Evolutionary conservation across 2,888 invertebrate species (phyloP).

Genomic region (Cryptocheilus praepositus): DNA sequence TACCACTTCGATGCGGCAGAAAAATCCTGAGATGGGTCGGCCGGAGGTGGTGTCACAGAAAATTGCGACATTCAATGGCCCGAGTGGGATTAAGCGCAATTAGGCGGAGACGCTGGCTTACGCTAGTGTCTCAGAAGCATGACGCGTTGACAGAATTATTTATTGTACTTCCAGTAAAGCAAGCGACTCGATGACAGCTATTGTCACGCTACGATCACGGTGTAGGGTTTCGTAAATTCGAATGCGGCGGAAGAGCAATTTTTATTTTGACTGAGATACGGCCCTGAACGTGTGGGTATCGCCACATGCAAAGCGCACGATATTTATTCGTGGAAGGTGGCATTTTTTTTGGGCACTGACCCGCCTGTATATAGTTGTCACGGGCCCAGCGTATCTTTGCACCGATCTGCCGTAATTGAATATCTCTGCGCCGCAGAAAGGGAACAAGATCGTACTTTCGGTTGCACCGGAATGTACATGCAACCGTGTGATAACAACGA

Average conservation of each 20-base stretch:
- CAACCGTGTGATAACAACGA: background rate
- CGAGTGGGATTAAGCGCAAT: too few relatives aligned
- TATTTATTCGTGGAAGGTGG: conserved; percentile 64
- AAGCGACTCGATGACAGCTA: too few relatives aligned
- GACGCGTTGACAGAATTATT: too few relatives aligned
- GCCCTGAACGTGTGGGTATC: conserved; percentile 39
- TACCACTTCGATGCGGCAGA: conserved; percentile 19
- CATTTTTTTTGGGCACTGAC: conserved; percentile 56
- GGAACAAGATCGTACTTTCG: conserved; percentile 7
- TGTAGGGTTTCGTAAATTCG: too few relatives aligned
- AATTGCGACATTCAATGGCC: too few relatives aligned
- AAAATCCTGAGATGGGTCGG: too few relatives aligned
- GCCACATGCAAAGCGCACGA: conserved; percentile 48
- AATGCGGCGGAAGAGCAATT: too few relatives aligned
- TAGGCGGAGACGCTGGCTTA: too few relatives aligned
- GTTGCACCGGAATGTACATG: background rate
- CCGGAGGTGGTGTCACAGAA: too few relatives aligned
- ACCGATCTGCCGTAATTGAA: conserved; percentile 70
- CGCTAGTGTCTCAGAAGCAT: too few relatives aligned
- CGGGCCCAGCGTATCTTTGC: conserved; percentile 59
- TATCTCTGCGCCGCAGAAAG: conserved; percentile 54
- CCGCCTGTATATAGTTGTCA: conserved; percentile 69
- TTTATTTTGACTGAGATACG: conserved; percentile 26
- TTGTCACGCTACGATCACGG: too few relatives aligned
- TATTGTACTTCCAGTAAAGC: too few relatives aligned